phyloP scores from a whole-genome alignment of 2,797 vertebrate genomes.

The Anguilla anguilla region DNA sequence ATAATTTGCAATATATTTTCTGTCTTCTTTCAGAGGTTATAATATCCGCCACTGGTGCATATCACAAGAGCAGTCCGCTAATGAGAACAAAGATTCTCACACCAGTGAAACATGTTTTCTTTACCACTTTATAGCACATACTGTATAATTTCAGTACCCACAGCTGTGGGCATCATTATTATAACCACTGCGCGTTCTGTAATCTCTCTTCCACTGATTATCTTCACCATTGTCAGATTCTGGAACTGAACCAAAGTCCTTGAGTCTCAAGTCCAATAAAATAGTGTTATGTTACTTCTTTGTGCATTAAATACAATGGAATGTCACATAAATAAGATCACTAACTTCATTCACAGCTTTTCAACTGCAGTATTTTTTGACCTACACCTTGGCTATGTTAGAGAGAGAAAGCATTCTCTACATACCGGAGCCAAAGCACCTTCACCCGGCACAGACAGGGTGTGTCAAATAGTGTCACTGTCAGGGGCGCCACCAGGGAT shows the following conservation, averaged over 20 bases:
- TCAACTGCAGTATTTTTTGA: not conserved
- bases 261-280: not conserved
- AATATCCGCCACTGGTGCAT: not conserved
- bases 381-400: constrained; percentile 29
- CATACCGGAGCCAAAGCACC: constrained; percentile 33
- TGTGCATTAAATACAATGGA: constrained; percentile 37
- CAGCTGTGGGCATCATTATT: constrained; percentile 41
- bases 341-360: not conserved
- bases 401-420: constrained; percentile 21
- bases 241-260: constrained; percentile 14
- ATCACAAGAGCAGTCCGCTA: not conserved
- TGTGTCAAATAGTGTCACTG: not conserved
- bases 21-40: not conserved
- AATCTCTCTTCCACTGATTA: not conserved
- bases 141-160: not conserved
- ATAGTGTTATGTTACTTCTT: constrained; percentile 6
- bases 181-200: not conserved
- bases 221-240: constrained; percentile 37
- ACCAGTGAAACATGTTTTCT: not conserved
- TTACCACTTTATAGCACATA: not conserved
- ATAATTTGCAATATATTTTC: not conserved
- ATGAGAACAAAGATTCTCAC: not conserved
- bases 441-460: constrained; percentile 43
- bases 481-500: no score
- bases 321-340: constrained; percentile 9